Base-by-base conservation (phyloP, 1,140 invertebrate species). In the Reticulitermes speratus region DNA sequence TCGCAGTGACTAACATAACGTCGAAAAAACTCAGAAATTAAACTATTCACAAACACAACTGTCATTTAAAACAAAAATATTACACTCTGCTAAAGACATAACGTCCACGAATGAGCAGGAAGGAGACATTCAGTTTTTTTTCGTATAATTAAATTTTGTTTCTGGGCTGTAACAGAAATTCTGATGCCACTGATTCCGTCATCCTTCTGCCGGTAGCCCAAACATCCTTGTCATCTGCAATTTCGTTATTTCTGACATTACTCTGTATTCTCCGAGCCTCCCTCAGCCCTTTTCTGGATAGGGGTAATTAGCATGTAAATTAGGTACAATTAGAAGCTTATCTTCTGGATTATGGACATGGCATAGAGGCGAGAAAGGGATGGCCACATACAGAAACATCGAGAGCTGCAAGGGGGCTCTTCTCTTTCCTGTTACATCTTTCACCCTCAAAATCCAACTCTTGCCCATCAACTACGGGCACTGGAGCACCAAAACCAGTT, bases 261-360 rank as follows among this genome's bases (percentile, higher is more conserved):
- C n/a, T 75, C 65, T 30, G 11, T 65, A n/a, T 19, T 48, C 48
- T 12, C 59, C 38, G 38, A 65, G 21, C 19, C 25, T 25, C 65
- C 65, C 25, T 55, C 52, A 55, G 19, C 19, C 52, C 48, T 48
- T 55, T 21, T 55, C 52, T 19, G 52, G 14, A 21, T 55, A 55
- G 44, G 85, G 19, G 85, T 85, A 85, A 85, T 85, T 85, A 85
- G 55, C 32, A 85, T 85, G 85, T 75, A 85, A 85, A 85, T 85
- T 85, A 69, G 85, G 52, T 85, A 85, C 85, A 85, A 85, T 85
- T 85, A 85, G 85, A 85, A 85, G 85, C 85, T 85, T 85, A 85
- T 85, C 85, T 86, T 65, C 55, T 81, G 44, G 86, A 84, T 81
- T 85, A 86, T 81, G 86, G 59, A 30, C 83, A 32, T 45, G 83